Evolutionary conservation across 2,797 vertebrate species (phyloP).

Genomic region (Aotus griseimembra): DNA sequence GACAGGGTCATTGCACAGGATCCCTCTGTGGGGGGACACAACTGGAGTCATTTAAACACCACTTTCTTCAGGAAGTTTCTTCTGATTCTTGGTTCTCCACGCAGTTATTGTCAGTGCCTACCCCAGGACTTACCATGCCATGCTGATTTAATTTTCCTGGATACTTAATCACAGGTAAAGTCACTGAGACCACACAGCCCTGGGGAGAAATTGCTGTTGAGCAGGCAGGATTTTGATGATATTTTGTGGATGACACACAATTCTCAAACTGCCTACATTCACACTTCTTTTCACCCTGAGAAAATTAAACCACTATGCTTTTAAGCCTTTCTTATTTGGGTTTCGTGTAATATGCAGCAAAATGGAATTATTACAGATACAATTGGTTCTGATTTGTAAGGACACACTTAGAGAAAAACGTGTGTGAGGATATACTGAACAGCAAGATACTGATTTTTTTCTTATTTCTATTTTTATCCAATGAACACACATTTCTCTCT

Average conservation of each 20-base stretch:
- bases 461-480: background rate
- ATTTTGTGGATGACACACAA: background rate
- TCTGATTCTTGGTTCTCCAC: background rate
- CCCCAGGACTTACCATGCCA: background rate
- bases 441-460: background rate
- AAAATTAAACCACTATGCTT: background rate
- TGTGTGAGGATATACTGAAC: background rate
- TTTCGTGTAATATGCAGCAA: background rate
- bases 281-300: background rate
- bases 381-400: background rate
- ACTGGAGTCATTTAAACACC: background rate
- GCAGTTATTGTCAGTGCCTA: background rate
- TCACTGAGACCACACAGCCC: background rate
- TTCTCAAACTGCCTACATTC: background rate
- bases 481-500: background rate
- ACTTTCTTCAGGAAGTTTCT: background rate
- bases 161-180: background rate
- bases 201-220: background rate
- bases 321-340: background rate
- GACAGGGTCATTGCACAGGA: background rate
- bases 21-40: background rate
- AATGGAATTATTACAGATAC: background rate
- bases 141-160: background rate
- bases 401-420: background rate
- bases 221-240: background rate